These are phyloP conservation scores for Andrena praecox DNA, from an alignment of 2,888 invertebrate genomes.

Conservation along the genomic window DNA sequence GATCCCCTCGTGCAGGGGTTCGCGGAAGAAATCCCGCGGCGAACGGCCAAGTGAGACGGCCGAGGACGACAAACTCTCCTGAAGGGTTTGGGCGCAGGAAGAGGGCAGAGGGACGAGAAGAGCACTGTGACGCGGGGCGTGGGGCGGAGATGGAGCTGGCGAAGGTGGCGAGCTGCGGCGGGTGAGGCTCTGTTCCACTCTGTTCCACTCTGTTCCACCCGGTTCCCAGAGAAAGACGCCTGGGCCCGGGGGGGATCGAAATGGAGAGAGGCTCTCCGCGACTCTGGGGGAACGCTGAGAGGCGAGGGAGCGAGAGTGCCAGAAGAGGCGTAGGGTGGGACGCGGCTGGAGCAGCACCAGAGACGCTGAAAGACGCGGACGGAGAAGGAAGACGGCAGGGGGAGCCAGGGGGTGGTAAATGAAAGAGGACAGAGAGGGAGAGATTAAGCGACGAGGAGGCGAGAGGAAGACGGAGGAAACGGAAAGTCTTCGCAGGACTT, in stretches of 20 bases:
- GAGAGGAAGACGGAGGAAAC: not conserved
- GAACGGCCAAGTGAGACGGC: slow-evolving; percentile 55
- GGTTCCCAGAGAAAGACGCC: slow-evolving; percentile 16
- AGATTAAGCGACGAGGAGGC: not conserved
- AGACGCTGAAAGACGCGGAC: slow-evolving; percentile 10
- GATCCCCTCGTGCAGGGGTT: slow-evolving; percentile 56
- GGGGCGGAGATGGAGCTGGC: not conserved
- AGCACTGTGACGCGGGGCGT: not conserved
- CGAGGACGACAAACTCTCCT: slow-evolving; percentile 64
- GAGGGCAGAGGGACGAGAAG: slow-evolving; percentile 13
- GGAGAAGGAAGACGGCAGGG: not conserved
- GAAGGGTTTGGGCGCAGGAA: slow-evolving; percentile 26
- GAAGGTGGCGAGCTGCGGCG: slow-evolving; percentile 12
- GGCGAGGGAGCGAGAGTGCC: slow-evolving; percentile 18
- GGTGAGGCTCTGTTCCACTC: slow-evolving; percentile 6
- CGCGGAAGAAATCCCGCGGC: slow-evolving; percentile 68
- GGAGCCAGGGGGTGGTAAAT: not conserved
- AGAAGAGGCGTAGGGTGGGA: not conserved
- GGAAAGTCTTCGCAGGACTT: slow-evolving; percentile 33
- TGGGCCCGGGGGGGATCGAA: slow-evolving; percentile 36
- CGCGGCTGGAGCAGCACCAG: slow-evolving; percentile 8
- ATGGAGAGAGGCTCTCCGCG: slow-evolving; percentile 33
- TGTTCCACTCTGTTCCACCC: too few species aligned
- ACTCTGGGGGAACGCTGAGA: slow-evolving; percentile 28
- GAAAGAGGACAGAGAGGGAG: slow-evolving; percentile 8